These are phyloP conservation scores for Penelope pileata DNA, from an alignment of 2,113 vertebrate genomes.

Conservation along the genomic window DNA sequence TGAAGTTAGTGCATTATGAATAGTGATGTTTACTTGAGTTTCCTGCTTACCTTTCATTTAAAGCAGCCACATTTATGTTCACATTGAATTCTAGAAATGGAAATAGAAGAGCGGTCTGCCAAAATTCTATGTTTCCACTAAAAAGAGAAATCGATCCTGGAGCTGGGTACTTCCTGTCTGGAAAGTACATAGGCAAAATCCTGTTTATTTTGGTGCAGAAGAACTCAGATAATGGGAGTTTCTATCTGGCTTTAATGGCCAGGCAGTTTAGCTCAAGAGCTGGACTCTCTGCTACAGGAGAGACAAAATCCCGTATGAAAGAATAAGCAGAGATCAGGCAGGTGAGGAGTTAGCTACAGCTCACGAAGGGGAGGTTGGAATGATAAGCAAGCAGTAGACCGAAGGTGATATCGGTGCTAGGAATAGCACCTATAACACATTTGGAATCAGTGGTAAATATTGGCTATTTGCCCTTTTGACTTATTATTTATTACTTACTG, in stretches of 20 bases:
- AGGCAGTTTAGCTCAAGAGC: not conserved
- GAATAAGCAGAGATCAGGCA: not conserved
- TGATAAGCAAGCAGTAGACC: not conserved
- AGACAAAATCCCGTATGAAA: not conserved
- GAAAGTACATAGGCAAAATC: not conserved
- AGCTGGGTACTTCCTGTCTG: not conserved
- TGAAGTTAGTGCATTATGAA: not conserved
- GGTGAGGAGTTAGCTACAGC: not conserved
- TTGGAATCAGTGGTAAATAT: not conserved
- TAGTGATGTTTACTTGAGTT: not conserved
- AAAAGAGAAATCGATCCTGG: not conserved
- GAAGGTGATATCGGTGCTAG: not conserved
- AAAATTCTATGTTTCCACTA: not conserved
- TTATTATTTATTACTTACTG: not conserved
- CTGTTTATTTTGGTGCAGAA: not conserved
- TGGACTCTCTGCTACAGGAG: not conserved
- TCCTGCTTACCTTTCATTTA: not conserved
- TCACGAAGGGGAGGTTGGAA: not conserved
- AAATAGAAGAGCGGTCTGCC: not conserved
- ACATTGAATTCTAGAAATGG: not conserved
- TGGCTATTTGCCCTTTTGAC: not conserved
- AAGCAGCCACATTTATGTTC: not conserved
- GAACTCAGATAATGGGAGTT: not conserved
- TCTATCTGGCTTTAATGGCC: not conserved
- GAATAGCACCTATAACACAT: fast-evolving